Percentiles rank a stretch among this genome's conserved stretches.
Conservation (phyloP, 2,113 vertebrate genomes). For the Aythya baeri region DNA sequence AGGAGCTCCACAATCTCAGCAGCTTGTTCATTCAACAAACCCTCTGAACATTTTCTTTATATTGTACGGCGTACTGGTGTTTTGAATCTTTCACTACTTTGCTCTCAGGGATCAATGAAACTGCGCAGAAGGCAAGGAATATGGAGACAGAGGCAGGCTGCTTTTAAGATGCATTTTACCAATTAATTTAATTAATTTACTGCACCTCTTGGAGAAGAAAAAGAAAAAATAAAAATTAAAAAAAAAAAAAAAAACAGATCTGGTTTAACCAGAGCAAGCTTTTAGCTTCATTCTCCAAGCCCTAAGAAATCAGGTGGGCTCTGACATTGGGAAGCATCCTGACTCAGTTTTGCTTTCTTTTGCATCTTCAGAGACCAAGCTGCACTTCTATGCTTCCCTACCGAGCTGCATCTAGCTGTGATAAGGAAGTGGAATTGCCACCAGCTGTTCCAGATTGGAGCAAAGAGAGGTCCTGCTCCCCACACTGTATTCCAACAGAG, state of each 20-base stretch:
- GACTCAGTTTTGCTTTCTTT: not conserved
- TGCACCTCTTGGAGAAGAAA: not conserved
- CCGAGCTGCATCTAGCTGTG: not conserved
- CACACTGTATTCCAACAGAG: not conserved
- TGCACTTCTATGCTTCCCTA: not conserved
- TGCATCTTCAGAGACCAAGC: not conserved
- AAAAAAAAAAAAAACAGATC: not conserved
- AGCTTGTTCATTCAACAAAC: not conserved
- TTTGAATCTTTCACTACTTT: not conserved
- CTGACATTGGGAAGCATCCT: not conserved
- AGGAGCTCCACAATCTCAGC: not conserved
- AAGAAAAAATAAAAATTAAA: not conserved
- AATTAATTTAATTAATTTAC: not conserved
- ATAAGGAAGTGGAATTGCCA: not conserved
- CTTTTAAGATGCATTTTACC: not conserved
- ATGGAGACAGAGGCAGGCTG: fast-evolving
- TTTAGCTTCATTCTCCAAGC: not conserved
- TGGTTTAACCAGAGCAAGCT: not conserved
- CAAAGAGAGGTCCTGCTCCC: not conserved
- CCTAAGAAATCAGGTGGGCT: not conserved
- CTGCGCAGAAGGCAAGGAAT: not conserved
- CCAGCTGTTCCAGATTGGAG: not conserved
- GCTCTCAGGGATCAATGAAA: not conserved
- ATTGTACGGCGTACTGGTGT: fast-evolving
- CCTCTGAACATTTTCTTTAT: not conserved